These are phyloP conservation scores for Zoroaster sp. DNA, from an alignment of 53 echinoderm and acorn worm genomes.

Conservation along the genomic window DNA sequence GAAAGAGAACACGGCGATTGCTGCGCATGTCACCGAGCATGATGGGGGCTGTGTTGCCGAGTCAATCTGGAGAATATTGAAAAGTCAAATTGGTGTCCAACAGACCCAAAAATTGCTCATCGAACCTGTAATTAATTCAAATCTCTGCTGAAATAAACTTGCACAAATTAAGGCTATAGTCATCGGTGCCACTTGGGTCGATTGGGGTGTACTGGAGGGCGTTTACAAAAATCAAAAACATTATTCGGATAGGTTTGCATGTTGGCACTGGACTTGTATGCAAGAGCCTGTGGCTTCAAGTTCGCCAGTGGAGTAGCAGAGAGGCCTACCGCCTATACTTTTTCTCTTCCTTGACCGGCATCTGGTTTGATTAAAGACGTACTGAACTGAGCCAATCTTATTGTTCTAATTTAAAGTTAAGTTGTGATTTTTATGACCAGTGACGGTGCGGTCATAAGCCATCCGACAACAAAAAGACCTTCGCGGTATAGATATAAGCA, in stretches of 20 bases:
- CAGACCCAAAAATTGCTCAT: not conserved
- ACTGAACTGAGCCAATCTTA: not conserved
- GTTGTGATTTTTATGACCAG: slow-evolving; percentile 28
- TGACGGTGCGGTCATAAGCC: not conserved
- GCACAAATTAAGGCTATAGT: not conserved
- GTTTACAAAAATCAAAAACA: not conserved
- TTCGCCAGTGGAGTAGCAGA: not conserved
- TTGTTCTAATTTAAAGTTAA: slow-evolving; percentile 5
- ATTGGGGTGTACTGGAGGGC: not conserved
- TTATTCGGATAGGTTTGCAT: not conserved
- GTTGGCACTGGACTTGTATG: not conserved
- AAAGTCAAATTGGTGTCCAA: not conserved
- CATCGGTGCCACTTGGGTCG: too few species aligned
- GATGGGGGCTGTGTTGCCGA: not conserved
- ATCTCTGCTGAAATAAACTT: not conserved
- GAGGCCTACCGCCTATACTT: not conserved
- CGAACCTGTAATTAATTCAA: not conserved
- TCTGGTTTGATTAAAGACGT: not conserved
- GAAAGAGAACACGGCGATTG: not conserved
- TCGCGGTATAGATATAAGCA: not conserved
- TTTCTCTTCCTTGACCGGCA: not conserved
- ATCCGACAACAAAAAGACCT: not conserved
- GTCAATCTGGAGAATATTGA: not conserved
- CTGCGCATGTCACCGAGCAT: slow-evolving; percentile 3
- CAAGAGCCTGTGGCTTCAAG: not conserved